phyloP scores from a whole-genome alignment of 92 coral and sea anemone genomes.

The Metridium senile region DNA sequence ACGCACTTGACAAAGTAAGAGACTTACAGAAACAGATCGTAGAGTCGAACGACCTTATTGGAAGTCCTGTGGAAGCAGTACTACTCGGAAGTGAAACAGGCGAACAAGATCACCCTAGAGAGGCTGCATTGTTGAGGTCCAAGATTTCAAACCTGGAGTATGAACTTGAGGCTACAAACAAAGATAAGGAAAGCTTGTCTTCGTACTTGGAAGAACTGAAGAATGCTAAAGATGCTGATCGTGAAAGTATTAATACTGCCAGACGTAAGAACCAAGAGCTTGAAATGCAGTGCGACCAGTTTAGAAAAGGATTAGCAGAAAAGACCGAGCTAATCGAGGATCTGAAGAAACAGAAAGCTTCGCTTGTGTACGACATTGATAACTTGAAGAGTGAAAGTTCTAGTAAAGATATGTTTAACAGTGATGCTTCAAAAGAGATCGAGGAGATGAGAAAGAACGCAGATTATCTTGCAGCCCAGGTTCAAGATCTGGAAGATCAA shows the following conservation, averaged over 20 bases:
- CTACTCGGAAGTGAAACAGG: constrained; percentile 33
- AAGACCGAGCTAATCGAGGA: constrained; percentile 45
- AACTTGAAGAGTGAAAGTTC: constrained; percentile 53
- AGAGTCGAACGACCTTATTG: constrained; percentile 42
- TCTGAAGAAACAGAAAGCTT: constrained; percentile 33
- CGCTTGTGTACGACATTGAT: constrained; percentile 58
- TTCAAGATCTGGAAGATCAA: constrained; percentile 52
- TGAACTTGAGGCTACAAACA: constrained; percentile 42
- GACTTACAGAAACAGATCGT: constrained; percentile 57
- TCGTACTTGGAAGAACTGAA: constrained; percentile 62
- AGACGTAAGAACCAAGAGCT: constrained; percentile 52
- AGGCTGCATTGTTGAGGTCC: constrained; percentile 33
- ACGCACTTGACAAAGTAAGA: constrained; percentile 58
- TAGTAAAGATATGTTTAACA: constrained; percentile 42
- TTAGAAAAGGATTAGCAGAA: constrained; percentile 45
- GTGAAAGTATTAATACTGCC: constrained; percentile 47
- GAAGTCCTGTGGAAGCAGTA: constrained; percentile 29
- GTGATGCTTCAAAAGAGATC: constrained; percentile 46
- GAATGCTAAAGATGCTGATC: constrained; percentile 50
- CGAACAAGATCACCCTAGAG: constrained; percentile 31
- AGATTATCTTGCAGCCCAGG: constrained; percentile 33
- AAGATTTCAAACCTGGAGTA: constrained; percentile 51
- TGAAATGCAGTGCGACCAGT: constrained; percentile 49
- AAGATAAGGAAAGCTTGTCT: constrained; percentile 54
- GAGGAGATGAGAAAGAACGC: constrained; percentile 39